Evolutionary conservation across 2,888 invertebrate genomes (phyloP).

Genomic region (Cantharis nigra): DNA sequence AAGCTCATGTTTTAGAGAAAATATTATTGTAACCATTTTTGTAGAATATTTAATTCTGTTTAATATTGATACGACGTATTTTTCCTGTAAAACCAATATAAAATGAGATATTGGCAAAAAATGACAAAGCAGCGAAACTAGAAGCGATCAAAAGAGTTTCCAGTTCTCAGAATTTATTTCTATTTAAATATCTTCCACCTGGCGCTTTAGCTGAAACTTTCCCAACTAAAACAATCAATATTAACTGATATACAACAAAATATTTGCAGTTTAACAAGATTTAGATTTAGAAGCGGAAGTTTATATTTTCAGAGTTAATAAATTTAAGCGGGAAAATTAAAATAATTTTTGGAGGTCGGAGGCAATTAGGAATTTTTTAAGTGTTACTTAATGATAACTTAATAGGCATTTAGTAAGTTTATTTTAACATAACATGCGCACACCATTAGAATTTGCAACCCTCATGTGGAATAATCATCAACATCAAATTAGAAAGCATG

Average conservation of each 20-base stretch:
- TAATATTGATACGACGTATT: not conserved
- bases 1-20: not conserved
- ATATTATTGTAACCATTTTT: not conserved
- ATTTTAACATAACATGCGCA: not conserved
- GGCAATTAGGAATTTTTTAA: not conserved
- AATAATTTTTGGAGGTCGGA: not conserved
- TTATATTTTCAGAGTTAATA: not conserved
- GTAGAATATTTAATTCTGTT: not conserved
- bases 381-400: not conserved
- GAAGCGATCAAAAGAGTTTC: not conserved
- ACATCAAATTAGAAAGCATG: conserved; percentile 13
- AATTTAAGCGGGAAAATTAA: not conserved
- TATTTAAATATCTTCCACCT: not conserved
- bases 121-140: not conserved
- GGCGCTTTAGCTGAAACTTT: not conserved
- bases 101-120: not conserved
- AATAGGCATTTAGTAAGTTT: not conserved
- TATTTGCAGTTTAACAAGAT: not conserved
- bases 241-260: not conserved
- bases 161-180: not conserved
- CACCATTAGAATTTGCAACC: not conserved
- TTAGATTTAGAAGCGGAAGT: not conserved
- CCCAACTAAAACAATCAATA: not conserved
- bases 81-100: not conserved
- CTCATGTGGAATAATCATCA: conserved; percentile 8